Evolutionary conservation across 2,888 invertebrate genomes (phyloP), one percentile per base, ranked within the genome.

Genomic region (Dryobota labecula): DNA sequence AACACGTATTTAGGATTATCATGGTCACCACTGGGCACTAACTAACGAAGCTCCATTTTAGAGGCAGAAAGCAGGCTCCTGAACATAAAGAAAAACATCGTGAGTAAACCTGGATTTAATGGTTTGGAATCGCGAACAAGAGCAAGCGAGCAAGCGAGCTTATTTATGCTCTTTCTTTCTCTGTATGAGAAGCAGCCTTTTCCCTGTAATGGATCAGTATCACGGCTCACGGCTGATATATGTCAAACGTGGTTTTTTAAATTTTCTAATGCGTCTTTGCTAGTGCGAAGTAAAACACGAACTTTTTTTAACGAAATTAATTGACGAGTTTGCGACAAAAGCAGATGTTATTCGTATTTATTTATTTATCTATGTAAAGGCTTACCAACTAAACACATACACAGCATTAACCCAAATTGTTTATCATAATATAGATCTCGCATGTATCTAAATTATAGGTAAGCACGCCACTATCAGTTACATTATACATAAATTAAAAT

Each of bases 81-180:
- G 45, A 70, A 53, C 70, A 77, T 73, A 70, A 73, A 73, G 45
- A 73, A 77, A 69, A 69, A 69, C 45, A 41, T 73, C 73, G 77
- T 73, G 77, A 77, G 73, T 58, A 27, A 58, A 77, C 38, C n/a
- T 38, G 38, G 58, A 69, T 58, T 58, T 57, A 73, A 76, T 73
- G 69, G 43, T 76, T 69, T 57, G 20, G 36, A n/a, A 38, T 76
- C 43, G 43, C 24, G 43, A 57, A 76, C 30, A 27, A 57, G 73
- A 36, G 69, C 49, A 57, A 73, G 43, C 49, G 57, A 73, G 77
- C 20, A 24, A 68, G 49, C 36, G 8, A 9, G 69, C 30, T 38
- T 65, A 45, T 69, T 45, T 13, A 58, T 69, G 24, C 24, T 27
- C 43, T 57, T 57, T 73, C 73, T 18, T 57, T 24, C 38, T 73